Conservation (phyloP, 2,797 vertebrate genomes). For the Neomorphus geoffroyi region DNA sequence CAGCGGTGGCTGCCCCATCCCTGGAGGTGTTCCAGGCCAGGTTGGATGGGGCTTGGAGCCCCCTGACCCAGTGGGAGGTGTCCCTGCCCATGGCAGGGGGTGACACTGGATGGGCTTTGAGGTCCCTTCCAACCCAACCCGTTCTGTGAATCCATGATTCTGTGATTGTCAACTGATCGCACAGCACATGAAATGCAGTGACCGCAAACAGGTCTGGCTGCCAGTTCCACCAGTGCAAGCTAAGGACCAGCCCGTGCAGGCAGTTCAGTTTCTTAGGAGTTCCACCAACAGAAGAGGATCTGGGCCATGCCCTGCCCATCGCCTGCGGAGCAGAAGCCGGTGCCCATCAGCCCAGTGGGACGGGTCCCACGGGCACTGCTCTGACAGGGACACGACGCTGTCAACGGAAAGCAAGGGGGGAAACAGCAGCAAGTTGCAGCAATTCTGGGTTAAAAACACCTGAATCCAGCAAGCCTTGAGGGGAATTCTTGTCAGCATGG, state of each 20-base stretch:
- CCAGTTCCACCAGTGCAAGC: background rate
- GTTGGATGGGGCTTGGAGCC: too few species aligned
- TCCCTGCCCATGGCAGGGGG: too few species aligned
- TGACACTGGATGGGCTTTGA: too few species aligned
- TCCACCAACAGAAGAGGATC: background rate
- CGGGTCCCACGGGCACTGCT: rapidly evolving
- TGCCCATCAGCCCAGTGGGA: background rate
- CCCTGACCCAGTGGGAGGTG: too few species aligned
- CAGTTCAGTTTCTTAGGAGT: background rate
- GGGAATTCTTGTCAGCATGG: background rate
- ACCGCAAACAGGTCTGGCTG: background rate
- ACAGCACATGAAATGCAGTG: background rate
- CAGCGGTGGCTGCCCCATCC: too few species aligned
- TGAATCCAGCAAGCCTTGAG: background rate
- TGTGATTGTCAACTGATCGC: background rate
- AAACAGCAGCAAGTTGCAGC: background rate
- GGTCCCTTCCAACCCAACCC: too few species aligned
- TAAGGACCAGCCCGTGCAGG: background rate
- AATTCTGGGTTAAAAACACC: background rate
- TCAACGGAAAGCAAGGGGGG: background rate
- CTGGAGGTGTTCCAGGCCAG: too few species aligned
- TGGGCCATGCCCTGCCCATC: background rate
- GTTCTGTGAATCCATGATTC: too few species aligned
- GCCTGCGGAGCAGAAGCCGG: rapidly evolving
- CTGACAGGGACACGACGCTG: background rate